Base-by-base conservation (phyloP, 1,140 invertebrate genomes). In the Trachymyrmex cornetzi region DNA sequence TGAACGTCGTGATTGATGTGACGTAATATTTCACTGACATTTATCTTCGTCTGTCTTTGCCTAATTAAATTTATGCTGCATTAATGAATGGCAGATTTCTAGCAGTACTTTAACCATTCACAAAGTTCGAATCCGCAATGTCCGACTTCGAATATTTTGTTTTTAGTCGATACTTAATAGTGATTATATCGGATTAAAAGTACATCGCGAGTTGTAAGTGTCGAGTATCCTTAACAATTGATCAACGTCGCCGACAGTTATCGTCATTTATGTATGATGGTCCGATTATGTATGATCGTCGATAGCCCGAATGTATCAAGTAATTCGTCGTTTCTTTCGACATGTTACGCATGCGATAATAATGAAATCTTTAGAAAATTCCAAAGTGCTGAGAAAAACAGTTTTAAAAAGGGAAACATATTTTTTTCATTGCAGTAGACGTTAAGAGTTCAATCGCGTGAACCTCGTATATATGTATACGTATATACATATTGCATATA, bases 401-500 rank as follows among this genome's bases (percentile, higher is more conserved):
- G 19, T 61, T 74, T 63, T 55, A 44, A 34, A 74, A 64, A 61
- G n/a, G 22, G 27, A 63, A 84, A 30, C n/a, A 74, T 82, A 82
- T 84, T 84, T 84, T 84, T 61, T 84, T 84, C 27, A 75, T 61
- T 74, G 38, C 57, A 74, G 38, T 74, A 84, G 55, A 50, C 55
- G 12, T 81, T 66, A 80, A 80, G 77, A 69, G 22, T 67, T 81
- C 11, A 50, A 64, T 48, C 38, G 75, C 63, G 53, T 44, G 34
- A 80, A 61, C 19, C 3, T 48, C 6, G 27, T 79, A 50, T 50
- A 50, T 81, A 27, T 69, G 16, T 69, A 69, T 86, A 44, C 22
- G 30, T 38, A 59, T 69, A 69, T 67, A 22, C 24, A 38, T 22
- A 67, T 69, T n/a, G 38, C 59, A 74, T 82, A 82, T 59, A 53